A percentile compares a stretch with the other conserved stretches of the same genome.
Evolutionary conservation across 2,797 vertebrate genomes (phyloP).

Genomic region (Sternotherus odoratus): DNA sequence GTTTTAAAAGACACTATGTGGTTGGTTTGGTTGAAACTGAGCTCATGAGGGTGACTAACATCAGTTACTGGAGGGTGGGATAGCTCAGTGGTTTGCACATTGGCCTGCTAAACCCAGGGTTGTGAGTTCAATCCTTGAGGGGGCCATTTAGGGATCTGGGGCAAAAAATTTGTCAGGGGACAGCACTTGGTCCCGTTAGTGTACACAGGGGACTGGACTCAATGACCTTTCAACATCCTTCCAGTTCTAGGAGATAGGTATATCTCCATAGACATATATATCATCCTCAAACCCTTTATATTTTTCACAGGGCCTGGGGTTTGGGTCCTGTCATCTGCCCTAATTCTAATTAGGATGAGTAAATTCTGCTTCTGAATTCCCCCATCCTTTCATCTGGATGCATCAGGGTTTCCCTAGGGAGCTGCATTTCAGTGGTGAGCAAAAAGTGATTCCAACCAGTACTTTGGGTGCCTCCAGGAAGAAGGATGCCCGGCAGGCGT

Average conservation of each 20-base stretch:
- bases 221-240: too few species aligned
- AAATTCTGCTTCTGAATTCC: accelerated
- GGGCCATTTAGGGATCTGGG: too few species aligned
- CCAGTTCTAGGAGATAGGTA: too few species aligned
- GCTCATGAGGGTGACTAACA: neutral
- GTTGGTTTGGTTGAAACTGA: neutral
- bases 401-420: neutral
- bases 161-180: too few species aligned
- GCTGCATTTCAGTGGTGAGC: neutral
- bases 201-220: too few species aligned
- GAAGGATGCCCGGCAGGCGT: neutral
- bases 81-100: too few species aligned
- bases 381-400: neutral
- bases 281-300: neutral
- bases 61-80: too few species aligned
- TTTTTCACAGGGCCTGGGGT: neutral
- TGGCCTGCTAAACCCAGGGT: too few species aligned
- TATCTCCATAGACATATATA: too few species aligned
- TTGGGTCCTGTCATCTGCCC: neutral
- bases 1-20: neutral
- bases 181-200: too few species aligned
- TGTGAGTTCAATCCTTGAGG: too few species aligned
- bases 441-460: neutral
- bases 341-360: neutral
- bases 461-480: neutral